Base-by-base conservation (phyloP, 2,797 vertebrate species). In the Petrocephalus sullivani region DNA sequence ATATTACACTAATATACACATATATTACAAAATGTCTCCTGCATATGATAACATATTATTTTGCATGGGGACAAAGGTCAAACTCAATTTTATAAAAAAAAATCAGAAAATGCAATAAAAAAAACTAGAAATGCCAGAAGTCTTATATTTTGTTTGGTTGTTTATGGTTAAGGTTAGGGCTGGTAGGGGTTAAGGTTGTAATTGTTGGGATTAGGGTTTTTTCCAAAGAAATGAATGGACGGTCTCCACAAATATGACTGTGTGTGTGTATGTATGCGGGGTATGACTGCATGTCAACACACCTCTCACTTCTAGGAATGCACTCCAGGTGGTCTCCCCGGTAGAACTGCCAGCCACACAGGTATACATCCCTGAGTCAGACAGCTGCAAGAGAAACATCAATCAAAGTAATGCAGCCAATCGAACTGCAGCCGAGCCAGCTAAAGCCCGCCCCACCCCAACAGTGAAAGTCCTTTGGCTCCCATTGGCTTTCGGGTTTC, bases 261-360 rank as follows among this genome's bases (percentile, higher is more conserved):
- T 6, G 12, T 86, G 56, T 60, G 83, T 58, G 28, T 41, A 33
- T 49, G 85, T 82, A 21, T 33, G 21, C 7, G 49, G 0, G 46
- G 21, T 0, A 58, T 21, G 7, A 49, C 19, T 82, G 78, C 46
- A 51, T 49, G 37, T n/a, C 37, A 33, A 7, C 53, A 91, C 90
- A 98, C 98, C 98, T 94, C 96, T 96, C 88, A 99, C 96, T 91
- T 98, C 98, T 92, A 99, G 93, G 91, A 97, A 97, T 23, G 98
- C 97, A 83, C 96, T 98, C 98, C 98, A 99, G 0, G 97, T 97
- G 0, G 98, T 98, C 92, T 99, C 97, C 56, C 98, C 98, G 92
- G 96, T 98, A 87, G 98, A 98, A 94, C 98, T 99, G 57, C 97
- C 97, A 10, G 97, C 98, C 89, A 99, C 96, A 6, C 98, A 99